Percentiles rank a stretch among this genome's conserved stretches.
Evolutionary conservation across 1,140 invertebrate genomes (phyloP).

Genomic region (Chionoecetes opilio): DNA sequence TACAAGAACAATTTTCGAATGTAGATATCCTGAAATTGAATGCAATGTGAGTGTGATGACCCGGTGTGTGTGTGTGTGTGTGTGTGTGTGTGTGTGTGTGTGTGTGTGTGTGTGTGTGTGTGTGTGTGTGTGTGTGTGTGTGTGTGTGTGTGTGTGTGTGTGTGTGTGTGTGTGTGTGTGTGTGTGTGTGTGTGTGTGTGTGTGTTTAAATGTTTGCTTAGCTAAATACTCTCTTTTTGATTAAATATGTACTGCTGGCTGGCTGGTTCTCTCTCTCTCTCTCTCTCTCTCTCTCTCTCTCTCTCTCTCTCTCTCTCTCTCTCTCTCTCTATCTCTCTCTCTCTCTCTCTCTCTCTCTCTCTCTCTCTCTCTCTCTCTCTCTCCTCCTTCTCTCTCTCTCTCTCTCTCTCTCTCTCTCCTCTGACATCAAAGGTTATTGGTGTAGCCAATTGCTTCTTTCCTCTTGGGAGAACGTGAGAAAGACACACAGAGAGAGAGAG

Average conservation of each 20-base stretch:
- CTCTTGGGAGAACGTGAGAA: background rate
- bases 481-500: constrained; percentile 4
- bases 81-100: too few species aligned
- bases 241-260: background rate
- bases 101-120: too few species aligned
- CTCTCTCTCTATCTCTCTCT: constrained; percentile 16
- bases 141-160: constrained; percentile 27
- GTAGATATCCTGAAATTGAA: too few species aligned
- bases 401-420: too few species aligned
- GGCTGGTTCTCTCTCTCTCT: background rate
- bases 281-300: constrained; percentile 25
- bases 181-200: background rate
- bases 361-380: too few species aligned
- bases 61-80: too few species aligned
- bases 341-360: background rate
- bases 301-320: constrained; percentile 24
- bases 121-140: constrained; percentile 9
- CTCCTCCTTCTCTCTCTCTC: too few species aligned
- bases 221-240: background rate
- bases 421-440: background rate
- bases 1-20: too few species aligned
- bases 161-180: constrained; percentile 17
- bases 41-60: too few species aligned
- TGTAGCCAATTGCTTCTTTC: background rate
- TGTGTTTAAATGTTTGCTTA: background rate